phyloP scores from a whole-genome alignment of 2,888 invertebrate species.

The Siphlonurus alternatus region DNA sequence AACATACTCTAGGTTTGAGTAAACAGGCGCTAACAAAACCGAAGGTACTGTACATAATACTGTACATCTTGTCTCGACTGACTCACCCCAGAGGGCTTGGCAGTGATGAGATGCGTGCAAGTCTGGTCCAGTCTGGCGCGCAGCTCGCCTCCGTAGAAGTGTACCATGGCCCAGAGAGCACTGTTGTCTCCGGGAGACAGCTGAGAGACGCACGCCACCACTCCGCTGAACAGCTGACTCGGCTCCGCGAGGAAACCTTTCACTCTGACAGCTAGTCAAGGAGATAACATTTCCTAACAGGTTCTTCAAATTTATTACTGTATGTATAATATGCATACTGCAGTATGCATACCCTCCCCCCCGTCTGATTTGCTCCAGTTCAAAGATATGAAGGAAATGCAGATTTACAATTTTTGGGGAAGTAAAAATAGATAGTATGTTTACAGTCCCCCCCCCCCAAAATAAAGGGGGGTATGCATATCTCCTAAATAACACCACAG shows the following conservation, averaged over 20 bases:
- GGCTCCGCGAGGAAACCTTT: constrained; percentile 54
- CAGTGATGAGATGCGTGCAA: constrained; percentile 73
- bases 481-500: too few species aligned
- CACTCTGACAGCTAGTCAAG: constrained; percentile 32
- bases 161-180: constrained; percentile 66
- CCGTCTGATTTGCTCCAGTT: too few species aligned
- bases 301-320: not conserved
- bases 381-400: constrained; percentile 1
- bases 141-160: constrained; percentile 71
- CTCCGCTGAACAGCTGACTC: constrained; percentile 52
- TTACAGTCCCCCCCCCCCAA: too few species aligned
- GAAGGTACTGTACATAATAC: too few species aligned
- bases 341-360: too few species aligned
- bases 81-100: constrained; percentile 44
- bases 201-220: constrained; percentile 60
- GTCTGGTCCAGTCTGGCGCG: constrained; percentile 49
- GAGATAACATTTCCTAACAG: not conserved
- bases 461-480: too few species aligned
- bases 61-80: too few species aligned
- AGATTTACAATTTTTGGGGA: too few species aligned
- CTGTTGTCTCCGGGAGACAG: constrained; percentile 55
- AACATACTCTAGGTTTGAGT: too few species aligned
- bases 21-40: too few species aligned
- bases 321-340: not conserved
- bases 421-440: not conserved